Conservation (phyloP, 2,797 vertebrate species). For the Borostomias antarcticus region DNA sequence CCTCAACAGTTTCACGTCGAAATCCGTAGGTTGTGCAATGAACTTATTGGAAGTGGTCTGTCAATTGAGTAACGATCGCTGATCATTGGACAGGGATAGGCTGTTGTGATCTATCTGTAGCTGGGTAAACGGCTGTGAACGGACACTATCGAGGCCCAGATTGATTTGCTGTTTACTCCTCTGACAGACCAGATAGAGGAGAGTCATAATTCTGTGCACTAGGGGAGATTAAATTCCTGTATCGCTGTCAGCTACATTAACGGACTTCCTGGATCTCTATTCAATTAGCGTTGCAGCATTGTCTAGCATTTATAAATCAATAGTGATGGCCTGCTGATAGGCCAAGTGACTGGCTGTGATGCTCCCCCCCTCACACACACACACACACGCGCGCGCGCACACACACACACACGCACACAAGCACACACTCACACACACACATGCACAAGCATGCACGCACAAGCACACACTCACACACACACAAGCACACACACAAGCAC, state of each 20-base stretch:
- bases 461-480: constrained; percentile 16
- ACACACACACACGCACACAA: not conserved
- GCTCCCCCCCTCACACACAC: constrained; percentile 34
- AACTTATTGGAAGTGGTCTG: constrained; percentile 53
- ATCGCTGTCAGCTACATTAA: constrained; percentile 99
- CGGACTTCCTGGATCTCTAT: constrained; percentile 99
- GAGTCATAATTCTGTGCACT: constrained; percentile 92
- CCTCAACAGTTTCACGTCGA: too few species aligned
- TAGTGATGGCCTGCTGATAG: constrained; percentile 96
- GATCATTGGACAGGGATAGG: constrained; percentile 58
- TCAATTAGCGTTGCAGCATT: constrained; percentile 98
- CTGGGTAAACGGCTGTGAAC: constrained; percentile 68
- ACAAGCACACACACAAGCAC: constrained; percentile 33
- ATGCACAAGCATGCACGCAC: not conserved
- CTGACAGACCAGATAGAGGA: constrained; percentile 92
- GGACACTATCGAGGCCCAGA: constrained; percentile 78
- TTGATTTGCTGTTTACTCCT: constrained; percentile 99
- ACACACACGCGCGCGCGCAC: not conserved
- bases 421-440: not conserved
- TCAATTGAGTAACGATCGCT: constrained; percentile 53
- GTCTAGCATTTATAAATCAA: constrained; percentile 99
- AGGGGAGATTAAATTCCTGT: constrained; percentile 99
- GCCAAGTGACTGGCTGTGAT: constrained; percentile 73
- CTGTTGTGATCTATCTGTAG: constrained; percentile 54
- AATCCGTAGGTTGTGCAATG: constrained; percentile 36